phyloP scores from a whole-genome alignment of 1,140 invertebrate genomes.

The Rhagoletis pomonella region DNA sequence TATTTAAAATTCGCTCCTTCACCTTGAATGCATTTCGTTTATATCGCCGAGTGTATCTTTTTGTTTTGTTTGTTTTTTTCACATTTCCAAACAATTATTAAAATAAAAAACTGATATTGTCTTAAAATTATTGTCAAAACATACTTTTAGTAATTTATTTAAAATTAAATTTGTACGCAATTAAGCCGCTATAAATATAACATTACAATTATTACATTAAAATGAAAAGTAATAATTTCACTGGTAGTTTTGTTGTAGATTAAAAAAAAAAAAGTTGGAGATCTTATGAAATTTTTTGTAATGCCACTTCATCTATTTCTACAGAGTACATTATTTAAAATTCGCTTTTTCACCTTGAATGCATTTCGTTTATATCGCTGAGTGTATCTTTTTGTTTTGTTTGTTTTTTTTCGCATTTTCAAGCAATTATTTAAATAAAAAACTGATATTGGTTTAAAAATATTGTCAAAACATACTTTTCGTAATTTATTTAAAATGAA shows the following conservation, averaged over 20 bases:
- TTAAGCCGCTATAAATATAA: conserved; percentile 12
- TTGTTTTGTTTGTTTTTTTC: not conserved
- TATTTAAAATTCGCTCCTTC: not conserved
- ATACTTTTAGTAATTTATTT: not conserved
- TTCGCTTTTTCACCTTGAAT: not conserved
- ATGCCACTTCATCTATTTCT: not conserved
- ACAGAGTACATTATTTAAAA: too few relatives aligned
- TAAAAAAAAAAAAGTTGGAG: too few relatives aligned
- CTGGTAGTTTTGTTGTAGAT: not conserved
- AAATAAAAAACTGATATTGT: not conserved
- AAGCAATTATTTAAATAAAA: not conserved
- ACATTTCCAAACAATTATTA: not conserved
- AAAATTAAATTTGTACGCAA: not conserved
- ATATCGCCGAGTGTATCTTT: not conserved
- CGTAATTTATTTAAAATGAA: not conserved
- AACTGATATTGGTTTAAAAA: not conserved
- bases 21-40: conserved; percentile 10
- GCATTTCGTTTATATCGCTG: not conserved
- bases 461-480: not conserved
- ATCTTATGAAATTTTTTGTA: not conserved
- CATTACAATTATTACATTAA: conserved; percentile 13
- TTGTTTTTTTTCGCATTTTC: not conserved
- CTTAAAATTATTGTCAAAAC: not conserved
- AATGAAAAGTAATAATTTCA: not conserved
- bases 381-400: not conserved